phyloP scores from a whole-genome alignment of 2,888 invertebrate genomes.

The Xestia sexstrigata region DNA sequence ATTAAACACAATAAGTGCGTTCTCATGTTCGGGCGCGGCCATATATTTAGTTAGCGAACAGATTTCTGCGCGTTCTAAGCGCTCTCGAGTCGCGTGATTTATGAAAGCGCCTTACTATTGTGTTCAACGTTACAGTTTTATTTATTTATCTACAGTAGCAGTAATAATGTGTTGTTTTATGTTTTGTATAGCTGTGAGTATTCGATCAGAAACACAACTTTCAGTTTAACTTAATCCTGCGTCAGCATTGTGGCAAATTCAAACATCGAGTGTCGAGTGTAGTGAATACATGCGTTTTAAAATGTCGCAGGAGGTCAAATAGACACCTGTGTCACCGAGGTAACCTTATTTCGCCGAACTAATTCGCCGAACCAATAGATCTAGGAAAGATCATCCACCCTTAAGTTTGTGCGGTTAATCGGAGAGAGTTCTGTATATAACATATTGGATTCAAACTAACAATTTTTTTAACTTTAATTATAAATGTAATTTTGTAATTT shows the following conservation, averaged over 20 bases:
- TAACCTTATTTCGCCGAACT: not conserved
- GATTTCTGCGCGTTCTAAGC: conserved; percentile 23
- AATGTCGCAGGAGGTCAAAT: not conserved
- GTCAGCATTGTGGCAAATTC: not conserved
- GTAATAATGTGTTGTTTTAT: not conserved
- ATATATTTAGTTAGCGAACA: conserved; percentile 35
- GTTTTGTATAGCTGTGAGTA: not conserved
- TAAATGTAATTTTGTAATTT: too few relatives aligned
- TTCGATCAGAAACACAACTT: not conserved
- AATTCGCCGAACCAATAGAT: not conserved
- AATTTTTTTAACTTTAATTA: not conserved
- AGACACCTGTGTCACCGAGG: not conserved
- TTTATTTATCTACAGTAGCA: not conserved
- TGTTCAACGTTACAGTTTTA: not conserved
- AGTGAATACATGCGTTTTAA: not conserved
- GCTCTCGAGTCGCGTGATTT: conserved; percentile 38
- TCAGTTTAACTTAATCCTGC: not conserved
- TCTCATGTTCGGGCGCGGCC: conserved; percentile 31
- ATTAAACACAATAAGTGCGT: conserved; percentile 32
- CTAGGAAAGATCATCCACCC: not conserved
- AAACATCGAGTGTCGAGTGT: not conserved
- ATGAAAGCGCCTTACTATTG: conserved; percentile 14
- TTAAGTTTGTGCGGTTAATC: not conserved
- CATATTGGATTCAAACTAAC: not conserved
- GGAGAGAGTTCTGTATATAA: not conserved